Conservation (phyloP, 2,113 vertebrate species). For the Lipotes vexillifer region DNA sequence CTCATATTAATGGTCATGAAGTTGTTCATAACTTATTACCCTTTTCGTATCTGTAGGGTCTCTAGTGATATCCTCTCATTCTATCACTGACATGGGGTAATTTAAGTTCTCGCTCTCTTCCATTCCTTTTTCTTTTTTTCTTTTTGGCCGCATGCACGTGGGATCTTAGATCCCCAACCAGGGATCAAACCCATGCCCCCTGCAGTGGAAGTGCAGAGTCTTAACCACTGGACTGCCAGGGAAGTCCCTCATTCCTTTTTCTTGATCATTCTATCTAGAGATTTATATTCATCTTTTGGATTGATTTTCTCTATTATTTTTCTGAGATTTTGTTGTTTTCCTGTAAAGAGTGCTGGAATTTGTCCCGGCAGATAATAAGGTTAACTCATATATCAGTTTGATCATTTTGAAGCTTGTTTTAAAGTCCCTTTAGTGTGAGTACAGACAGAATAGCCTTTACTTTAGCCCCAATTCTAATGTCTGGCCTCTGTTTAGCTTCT, state of each 20-base stretch:
- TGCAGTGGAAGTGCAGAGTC: no score
- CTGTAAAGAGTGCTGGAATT: background rate
- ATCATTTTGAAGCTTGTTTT: background rate
- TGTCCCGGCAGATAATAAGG: background rate
- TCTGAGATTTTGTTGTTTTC: background rate
- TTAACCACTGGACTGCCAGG: no score
- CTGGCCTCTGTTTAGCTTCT: background rate
- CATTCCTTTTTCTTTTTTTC: background rate
- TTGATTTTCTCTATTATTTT: no score
- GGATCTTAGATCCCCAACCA: no score
- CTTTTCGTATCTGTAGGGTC: background rate
- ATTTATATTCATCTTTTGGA: no score
- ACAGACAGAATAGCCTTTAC: background rate
- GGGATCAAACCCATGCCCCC: no score
- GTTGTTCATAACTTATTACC: background rate
- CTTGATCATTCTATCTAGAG: no score
- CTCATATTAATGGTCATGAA: background rate
- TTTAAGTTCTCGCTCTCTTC: background rate
- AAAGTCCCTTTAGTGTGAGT: background rate
- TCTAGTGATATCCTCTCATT: background rate
- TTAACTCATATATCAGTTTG: background rate
- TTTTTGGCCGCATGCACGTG: no score
- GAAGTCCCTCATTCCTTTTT: no score
- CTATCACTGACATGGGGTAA: background rate
- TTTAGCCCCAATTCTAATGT: background rate